These are phyloP conservation scores for Melanerpes formicivorus DNA, from an alignment of 2,113 vertebrate genomes.

Conservation along the genomic window DNA sequence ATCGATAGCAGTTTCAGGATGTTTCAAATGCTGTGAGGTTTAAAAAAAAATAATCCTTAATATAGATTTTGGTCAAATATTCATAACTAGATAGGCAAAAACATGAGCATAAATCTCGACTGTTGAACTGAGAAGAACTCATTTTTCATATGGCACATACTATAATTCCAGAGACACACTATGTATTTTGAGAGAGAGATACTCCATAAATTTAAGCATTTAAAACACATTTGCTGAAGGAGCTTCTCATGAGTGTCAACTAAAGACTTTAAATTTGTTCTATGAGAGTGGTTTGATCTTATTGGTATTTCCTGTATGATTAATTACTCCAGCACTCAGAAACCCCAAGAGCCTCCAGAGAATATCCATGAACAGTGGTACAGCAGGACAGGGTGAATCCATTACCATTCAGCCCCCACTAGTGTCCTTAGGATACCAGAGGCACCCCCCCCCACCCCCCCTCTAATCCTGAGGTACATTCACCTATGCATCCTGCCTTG, in stretches of 20 bases:
- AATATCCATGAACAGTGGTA: accelerated
- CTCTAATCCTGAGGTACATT: accelerated
- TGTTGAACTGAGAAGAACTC: neutral
- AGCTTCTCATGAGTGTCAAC: neutral
- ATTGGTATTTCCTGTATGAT: neutral
- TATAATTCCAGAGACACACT: neutral
- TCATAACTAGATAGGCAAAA: neutral
- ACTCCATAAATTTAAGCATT: neutral
- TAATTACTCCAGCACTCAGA: neutral
- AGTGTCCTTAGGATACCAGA: neutral
- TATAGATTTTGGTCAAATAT: neutral
- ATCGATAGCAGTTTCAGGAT: neutral
- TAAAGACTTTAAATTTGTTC: neutral
- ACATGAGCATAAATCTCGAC: neutral
- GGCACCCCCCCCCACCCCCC: accelerated
- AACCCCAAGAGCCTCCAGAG: neutral
- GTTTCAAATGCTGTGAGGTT: neutral
- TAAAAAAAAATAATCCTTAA: neutral
- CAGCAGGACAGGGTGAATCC: neutral
- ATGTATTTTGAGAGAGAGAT: neutral
- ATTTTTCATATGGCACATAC: neutral
- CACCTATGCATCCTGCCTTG: neutral
- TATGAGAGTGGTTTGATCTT: neutral
- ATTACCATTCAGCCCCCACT: neutral
- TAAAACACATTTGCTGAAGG: neutral